These are phyloP conservation scores for Thereva nobilitata DNA, from an alignment of 2,888 invertebrate genomes.

Conservation along the genomic window DNA sequence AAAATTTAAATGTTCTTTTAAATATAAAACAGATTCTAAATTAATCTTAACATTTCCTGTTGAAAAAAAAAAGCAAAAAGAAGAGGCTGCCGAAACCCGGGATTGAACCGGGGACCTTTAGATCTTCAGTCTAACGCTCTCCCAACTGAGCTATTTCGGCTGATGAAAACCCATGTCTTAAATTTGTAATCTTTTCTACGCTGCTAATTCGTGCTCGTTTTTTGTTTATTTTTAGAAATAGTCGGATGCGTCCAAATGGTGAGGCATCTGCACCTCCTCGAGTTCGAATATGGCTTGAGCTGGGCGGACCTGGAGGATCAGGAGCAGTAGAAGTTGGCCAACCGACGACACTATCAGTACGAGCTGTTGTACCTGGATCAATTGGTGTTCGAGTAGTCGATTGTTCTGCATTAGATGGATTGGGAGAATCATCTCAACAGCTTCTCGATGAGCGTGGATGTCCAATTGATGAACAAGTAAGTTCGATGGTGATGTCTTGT, in stretches of 20 bases:
- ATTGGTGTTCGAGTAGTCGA: slow-evolving; percentile 76
- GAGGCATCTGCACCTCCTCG: slow-evolving; percentile 57
- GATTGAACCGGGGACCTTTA: slow-evolving; percentile 74
- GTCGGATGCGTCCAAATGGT: slow-evolving; percentile 60
- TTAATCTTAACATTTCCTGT: background rate
- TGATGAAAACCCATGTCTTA: slow-evolving; percentile 21
- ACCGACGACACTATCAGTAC: slow-evolving; percentile 65
- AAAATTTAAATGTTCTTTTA: too few species aligned
- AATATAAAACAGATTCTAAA: too few species aligned
- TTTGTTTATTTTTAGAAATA: slow-evolving; percentile 59
- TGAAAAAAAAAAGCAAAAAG: slow-evolving; percentile 4
- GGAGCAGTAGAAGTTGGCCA: slow-evolving; percentile 73
- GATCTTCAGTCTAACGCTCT: slow-evolving; percentile 58
- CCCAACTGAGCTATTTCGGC: slow-evolving; percentile 58
- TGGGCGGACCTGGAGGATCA: slow-evolving; percentile 62
- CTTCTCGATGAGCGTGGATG: slow-evolving; percentile 75
- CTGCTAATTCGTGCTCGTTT: too few species aligned
- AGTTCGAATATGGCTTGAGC: slow-evolving; percentile 75
- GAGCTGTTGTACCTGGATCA: slow-evolving; percentile 63
- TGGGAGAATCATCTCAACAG: slow-evolving; percentile 75
- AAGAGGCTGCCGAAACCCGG: slow-evolving; percentile 68
- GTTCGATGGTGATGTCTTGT: background rate
- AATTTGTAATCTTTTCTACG: too few species aligned
- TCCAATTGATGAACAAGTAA: slow-evolving; percentile 68
- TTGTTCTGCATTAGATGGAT: slow-evolving; percentile 77